Base-by-base conservation (phyloP, 1,140 invertebrate species). In the Neotoxoptera formosana region DNA sequence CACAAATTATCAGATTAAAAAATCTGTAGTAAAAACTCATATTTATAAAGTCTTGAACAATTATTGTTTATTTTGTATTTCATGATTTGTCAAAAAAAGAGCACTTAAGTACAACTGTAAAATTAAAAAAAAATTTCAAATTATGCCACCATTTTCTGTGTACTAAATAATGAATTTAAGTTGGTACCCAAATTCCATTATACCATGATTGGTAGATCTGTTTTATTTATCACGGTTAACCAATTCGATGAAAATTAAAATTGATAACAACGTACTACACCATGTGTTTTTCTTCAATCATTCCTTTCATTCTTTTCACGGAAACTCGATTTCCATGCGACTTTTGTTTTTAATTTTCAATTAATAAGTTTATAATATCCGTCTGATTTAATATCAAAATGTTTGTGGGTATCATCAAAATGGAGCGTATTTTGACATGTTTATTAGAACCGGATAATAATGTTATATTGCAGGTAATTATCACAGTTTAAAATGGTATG, bases 371-470 rank as follows among this genome's bases (percentile, higher is more conserved):
- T 41, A 30, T 60, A 34, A 20, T 41, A 90, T 1, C 1, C 36
- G 53, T 53, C 36, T 25, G 7, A 34, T 67, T 34, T 25, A 21
- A 67, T 20, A 17, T 0, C 7, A 76, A 76, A 76, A 76, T 76
- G 60, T n/a, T 86, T 51, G 34, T 17, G 8, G 51, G 45, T 21
- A 56, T 86, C 48, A 8, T 23, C 6, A 48, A 86, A 45, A 45
- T 93, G 25, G 91, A 93, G 34, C 21, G 81, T 51, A 93, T 93
- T 84, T 53, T 93, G 17, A 53, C 36, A 20, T 48, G 91, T 0
- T 86, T 93, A 47, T 51, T 93, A n/a, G 48, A 53, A 4, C 91
- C 91, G 20, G 34, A 93, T 67, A 93, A 93, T 45, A 36, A 93
- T 1, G 48, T 86, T 84, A 93, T 93, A 53, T 56, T 56, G 53